phyloP scores from a whole-genome alignment of 2,888 invertebrate species.

The Neoitamus cyanurus region DNA sequence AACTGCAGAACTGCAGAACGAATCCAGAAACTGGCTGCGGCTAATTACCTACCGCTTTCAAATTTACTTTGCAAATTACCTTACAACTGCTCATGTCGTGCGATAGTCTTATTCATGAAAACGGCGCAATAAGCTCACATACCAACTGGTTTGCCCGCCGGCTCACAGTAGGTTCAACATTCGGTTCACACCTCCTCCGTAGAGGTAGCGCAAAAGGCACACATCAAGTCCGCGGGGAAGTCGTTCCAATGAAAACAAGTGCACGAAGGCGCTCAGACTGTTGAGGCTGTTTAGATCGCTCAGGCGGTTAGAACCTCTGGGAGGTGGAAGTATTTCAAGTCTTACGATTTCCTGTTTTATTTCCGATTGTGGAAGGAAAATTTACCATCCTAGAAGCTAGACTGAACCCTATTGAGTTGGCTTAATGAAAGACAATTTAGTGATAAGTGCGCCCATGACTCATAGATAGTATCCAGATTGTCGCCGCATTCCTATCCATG shows the following conservation, averaged over 20 bases:
- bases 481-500: background rate
- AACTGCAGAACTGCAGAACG: background rate
- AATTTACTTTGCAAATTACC: background rate
- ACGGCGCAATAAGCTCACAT: background rate
- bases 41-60: background rate
- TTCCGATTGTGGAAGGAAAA: background rate
- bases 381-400: background rate
- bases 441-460: background rate
- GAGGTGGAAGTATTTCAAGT: background rate
- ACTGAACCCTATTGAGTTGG: background rate
- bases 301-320: background rate
- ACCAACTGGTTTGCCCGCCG: background rate
- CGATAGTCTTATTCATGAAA: background rate
- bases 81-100: background rate
- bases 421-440: background rate
- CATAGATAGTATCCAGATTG: background rate
- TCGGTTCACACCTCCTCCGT: slow-evolving; percentile 34
- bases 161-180: slow-evolving; percentile 23
- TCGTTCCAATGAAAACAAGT: background rate
- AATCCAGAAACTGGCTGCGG: background rate
- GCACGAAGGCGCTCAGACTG: background rate
- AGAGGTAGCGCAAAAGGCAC: background rate
- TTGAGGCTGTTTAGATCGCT: background rate
- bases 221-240: background rate
- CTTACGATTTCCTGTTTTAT: background rate